These are phyloP conservation scores for Leucosticte australis DNA, from an alignment of 2,113 vertebrate species.

Conservation along the genomic window DNA sequence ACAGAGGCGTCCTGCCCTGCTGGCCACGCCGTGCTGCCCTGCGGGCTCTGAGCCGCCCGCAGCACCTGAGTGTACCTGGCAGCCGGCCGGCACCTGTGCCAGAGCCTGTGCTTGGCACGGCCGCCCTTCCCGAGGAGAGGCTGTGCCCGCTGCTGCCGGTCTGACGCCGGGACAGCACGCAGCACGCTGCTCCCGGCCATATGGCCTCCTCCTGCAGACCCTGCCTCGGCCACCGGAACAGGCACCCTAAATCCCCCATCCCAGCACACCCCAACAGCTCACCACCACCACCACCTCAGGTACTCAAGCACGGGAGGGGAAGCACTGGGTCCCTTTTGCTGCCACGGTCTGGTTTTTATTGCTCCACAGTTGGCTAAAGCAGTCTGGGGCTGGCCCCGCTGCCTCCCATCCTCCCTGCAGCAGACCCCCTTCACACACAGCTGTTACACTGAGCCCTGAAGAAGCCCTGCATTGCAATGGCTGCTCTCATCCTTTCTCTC, in stretches of 20 bases:
- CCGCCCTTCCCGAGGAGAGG: background rate
- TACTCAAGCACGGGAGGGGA: rapidly evolving
- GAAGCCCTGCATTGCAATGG: rapidly evolving
- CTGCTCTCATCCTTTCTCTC: background rate
- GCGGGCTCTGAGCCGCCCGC: rapidly evolving
- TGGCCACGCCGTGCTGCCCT: rapidly evolving
- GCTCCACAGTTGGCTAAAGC: background rate
- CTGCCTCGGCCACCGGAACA: background rate
- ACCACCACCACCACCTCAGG: background rate
- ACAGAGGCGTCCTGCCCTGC: background rate
- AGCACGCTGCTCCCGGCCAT: constrained; percentile 27
- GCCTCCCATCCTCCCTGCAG: rapidly evolving
- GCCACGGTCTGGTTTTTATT: background rate
- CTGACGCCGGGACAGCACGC: background rate
- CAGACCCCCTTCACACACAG: background rate
- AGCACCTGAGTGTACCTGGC: background rate
- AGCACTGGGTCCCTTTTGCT: background rate
- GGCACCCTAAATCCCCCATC: background rate
- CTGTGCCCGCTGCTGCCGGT: background rate
- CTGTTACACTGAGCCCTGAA: background rate
- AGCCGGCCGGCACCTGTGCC: background rate
- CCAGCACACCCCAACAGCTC: background rate
- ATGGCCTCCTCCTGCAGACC: background rate
- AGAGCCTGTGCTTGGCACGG: constrained; percentile 16
- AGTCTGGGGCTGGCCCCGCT: rapidly evolving